Conservation (phyloP, 2,888 invertebrate genomes). For the Athetis lepigone region DNA sequence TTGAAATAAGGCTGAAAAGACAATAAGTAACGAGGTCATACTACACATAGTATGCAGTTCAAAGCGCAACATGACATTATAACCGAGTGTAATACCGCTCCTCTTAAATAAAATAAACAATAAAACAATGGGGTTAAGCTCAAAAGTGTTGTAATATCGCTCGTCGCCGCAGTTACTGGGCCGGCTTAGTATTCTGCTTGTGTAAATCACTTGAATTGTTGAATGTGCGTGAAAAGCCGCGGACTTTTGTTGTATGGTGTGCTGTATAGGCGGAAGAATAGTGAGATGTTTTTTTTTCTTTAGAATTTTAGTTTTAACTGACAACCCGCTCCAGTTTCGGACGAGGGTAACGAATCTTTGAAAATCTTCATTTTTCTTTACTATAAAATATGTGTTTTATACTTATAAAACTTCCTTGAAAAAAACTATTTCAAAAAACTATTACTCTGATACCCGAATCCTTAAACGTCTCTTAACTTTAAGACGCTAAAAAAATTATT, state of each 20-base stretch:
- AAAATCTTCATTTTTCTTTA: no score
- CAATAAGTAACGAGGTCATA: no score
- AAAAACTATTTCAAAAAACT: no score
- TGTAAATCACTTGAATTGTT: conserved; percentile 88
- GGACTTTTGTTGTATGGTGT: conserved; percentile 58
- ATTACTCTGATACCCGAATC: no score
- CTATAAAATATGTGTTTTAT: no score
- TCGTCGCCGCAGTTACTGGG: conserved; percentile 58
- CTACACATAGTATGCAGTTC: not conserved
- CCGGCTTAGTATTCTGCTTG: conserved; percentile 81
- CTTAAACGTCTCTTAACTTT: no score
- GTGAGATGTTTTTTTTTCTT: not conserved
- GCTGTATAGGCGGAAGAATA: conserved; percentile 52
- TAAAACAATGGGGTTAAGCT: conserved; percentile 46
- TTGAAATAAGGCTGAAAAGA: no score
- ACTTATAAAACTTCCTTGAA: no score
- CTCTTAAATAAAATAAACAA: conserved; percentile 51
- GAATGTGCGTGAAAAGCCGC: conserved; percentile 88
- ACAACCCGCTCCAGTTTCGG: no score
- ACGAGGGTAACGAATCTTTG: no score
- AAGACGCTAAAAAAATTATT: no score
- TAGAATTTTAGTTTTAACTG: not conserved
- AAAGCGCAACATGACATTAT: not conserved
- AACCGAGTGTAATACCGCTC: conserved; percentile 21
- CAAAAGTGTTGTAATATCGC: conserved; percentile 53